phyloP scores from a whole-genome alignment of 2,888 invertebrate genomes.

The Brenthis ino region DNA sequence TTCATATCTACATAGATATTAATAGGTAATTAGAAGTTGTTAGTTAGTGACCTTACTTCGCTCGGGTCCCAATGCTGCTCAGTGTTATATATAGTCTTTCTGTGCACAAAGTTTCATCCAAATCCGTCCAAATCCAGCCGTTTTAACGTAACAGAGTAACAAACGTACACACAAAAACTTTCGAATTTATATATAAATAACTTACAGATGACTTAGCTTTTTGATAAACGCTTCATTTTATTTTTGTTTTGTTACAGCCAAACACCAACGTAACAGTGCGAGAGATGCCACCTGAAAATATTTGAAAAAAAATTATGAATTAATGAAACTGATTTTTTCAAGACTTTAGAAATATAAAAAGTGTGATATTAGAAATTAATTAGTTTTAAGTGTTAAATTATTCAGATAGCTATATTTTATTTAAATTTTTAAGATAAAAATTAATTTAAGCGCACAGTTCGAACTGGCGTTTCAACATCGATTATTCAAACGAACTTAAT shows the following conservation, averaged over 20 bases:
- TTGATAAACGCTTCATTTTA: conserved; percentile 8
- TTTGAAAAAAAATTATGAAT: not conserved
- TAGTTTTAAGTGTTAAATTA: conserved; percentile 71
- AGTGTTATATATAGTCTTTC: too few relatives aligned
- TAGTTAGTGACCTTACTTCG: too few relatives aligned
- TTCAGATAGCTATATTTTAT: conserved; percentile 44
- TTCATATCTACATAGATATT: too few relatives aligned
- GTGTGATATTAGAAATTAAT: conserved; percentile 75
- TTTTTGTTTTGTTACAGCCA: conserved; percentile 68
- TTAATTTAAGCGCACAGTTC: conserved; percentile 15
- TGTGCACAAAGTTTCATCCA: too few relatives aligned
- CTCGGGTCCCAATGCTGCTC: too few relatives aligned
- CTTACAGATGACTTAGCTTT: conserved; percentile 27
- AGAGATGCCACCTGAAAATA: conserved; percentile 69
- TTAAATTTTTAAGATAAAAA: conserved; percentile 16
- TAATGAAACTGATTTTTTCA: conserved; percentile 22
- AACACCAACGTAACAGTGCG: conserved; percentile 76
- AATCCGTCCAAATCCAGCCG: too few relatives aligned
- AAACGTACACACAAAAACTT: not conserved
- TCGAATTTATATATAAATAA: not conserved
- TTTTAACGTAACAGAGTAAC: not conserved
- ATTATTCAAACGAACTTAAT: conserved; percentile 14
- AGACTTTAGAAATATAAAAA: conserved; percentile 46
- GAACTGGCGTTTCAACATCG: conserved; percentile 2
- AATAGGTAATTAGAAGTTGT: too few relatives aligned